phyloP scores from a whole-genome alignment of 2,113 vertebrate species.

The Mobula hypostoma region DNA sequence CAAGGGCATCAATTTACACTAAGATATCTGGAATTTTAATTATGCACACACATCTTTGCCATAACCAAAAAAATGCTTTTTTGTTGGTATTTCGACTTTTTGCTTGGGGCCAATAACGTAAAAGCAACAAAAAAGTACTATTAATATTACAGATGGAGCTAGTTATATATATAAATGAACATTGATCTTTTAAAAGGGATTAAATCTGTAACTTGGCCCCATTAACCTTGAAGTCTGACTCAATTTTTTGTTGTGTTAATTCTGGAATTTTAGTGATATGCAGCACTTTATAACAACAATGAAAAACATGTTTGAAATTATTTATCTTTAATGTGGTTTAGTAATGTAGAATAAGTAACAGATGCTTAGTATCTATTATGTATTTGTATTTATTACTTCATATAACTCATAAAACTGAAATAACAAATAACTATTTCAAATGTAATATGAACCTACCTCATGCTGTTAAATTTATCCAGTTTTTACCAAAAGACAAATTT shows the following conservation, averaged over 20 bases:
- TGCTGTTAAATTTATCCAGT: neutral
- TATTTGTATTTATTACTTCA: neutral
- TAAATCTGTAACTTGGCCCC: neutral
- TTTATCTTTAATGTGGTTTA: neutral
- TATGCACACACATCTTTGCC: neutral
- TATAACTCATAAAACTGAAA: neutral
- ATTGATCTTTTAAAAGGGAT: neutral
- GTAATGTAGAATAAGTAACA: too few relatives aligned
- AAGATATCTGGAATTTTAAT: neutral
- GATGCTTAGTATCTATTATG: too few relatives aligned
- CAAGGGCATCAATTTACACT: neutral
- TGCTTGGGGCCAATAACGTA: neutral
- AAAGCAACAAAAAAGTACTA: neutral
- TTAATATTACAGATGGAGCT: neutral
- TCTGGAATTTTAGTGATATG: neutral
- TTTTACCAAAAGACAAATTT: neutral
- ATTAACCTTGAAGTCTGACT: neutral
- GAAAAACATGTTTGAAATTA: constrained; percentile 3
- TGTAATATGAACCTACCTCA: neutral
- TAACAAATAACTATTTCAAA: neutral
- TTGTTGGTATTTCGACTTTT: constrained; percentile 12
- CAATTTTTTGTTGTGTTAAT: neutral
- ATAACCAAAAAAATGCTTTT: neutral
- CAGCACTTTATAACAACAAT: neutral
- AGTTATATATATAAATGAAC: neutral